phyloP scores from a whole-genome alignment of 1,140 invertebrate species.

The Dufourea novaeangliae region DNA sequence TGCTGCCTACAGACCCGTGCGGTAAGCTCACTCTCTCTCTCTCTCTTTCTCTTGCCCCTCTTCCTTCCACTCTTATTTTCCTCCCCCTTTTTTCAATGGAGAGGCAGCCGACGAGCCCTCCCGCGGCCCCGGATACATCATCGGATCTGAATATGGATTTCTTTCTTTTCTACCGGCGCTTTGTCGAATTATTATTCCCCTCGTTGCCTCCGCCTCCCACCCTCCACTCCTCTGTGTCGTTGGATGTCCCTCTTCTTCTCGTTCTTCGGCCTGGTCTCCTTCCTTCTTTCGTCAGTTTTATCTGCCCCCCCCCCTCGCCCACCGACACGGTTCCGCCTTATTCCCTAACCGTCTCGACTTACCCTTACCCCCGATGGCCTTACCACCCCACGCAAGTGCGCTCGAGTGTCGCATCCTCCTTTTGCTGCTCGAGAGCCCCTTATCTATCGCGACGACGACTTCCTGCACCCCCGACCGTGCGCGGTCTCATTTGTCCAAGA shows the following conservation, averaged over 20 bases:
- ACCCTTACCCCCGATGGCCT: constrained; percentile 8
- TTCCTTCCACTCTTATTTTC: background rate
- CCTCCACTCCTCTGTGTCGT: background rate
- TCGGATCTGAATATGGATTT: constrained; percentile 74
- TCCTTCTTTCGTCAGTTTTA: background rate
- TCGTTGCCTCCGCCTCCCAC: constrained; percentile 8
- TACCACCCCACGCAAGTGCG: background rate
- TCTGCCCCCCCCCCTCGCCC: background rate
- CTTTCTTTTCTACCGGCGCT: constrained; percentile 68
- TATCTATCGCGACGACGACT: constrained; percentile 20
- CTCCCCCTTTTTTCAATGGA: constrained; percentile 35
- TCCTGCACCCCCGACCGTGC: constrained; percentile 22
- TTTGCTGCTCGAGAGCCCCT: background rate
- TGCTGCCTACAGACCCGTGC: background rate
- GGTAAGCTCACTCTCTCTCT: constrained; percentile 10
- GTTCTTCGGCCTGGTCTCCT: background rate
- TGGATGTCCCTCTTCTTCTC: background rate
- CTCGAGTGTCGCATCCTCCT: constrained; percentile 21
- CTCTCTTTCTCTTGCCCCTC: constrained; percentile 12
- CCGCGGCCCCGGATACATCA: constrained; percentile 67
- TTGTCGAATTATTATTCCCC: constrained; percentile 70
- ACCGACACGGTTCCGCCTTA: background rate
- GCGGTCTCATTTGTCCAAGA: constrained; percentile 5
- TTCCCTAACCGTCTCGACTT: constrained; percentile 43
- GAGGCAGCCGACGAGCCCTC: constrained; percentile 13